Percentiles rank a stretch among this genome's conserved stretches.
Conservation (phyloP, 2,797 vertebrate genomes). For the Taeniopygia guttata region DNA sequence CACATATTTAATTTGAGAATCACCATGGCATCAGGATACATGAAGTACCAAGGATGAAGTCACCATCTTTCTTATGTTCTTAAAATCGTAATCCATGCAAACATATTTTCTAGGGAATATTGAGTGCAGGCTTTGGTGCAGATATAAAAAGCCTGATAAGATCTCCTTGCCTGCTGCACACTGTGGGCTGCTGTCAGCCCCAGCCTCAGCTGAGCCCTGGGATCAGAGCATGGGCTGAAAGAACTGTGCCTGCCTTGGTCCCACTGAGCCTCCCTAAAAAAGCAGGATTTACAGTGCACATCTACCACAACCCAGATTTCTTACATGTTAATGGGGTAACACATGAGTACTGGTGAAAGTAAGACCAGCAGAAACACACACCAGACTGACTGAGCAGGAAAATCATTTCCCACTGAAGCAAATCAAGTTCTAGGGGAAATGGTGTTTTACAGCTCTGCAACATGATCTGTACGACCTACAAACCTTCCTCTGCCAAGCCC, state of each 20-base stretch:
- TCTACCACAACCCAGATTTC: not conserved
- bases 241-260: not conserved
- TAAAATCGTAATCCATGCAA: not conserved
- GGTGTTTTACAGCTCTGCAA: not conserved
- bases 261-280: not conserved
- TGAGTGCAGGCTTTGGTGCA: not conserved
- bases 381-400: not conserved
- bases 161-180: not conserved
- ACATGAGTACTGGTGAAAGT: fast-evolving
- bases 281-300: not conserved
- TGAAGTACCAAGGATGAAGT: not conserved
- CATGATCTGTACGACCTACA: not conserved
- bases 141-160: not conserved
- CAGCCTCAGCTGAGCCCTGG: not conserved
- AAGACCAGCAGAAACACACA: not conserved
- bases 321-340: not conserved
- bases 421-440: not conserved
- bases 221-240: not conserved
- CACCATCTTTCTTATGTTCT: not conserved
- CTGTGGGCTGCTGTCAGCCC: not conserved
- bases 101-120: not conserved
- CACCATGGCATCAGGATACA: constrained; percentile 1
- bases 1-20: constrained; percentile 4
- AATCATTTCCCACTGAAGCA: not conserved
- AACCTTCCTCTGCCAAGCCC: not conserved